A percentile compares a stretch with the other conserved stretches of the same genome.
Conservation (phyloP, 2,888 invertebrate species). For the Protophormia terraenovae region DNA sequence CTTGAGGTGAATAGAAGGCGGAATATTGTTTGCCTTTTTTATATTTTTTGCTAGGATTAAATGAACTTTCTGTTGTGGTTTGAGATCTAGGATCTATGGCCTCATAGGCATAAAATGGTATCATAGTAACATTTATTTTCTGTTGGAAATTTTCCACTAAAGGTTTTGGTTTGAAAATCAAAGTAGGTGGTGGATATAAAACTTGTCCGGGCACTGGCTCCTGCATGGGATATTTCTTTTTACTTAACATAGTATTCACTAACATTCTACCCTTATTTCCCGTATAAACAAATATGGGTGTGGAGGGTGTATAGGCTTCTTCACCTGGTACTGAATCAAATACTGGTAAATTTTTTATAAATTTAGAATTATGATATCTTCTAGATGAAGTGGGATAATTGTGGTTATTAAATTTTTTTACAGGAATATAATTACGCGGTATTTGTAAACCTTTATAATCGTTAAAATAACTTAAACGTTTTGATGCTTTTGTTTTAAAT, state of each 20-base stretch:
- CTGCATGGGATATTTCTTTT: constrained; percentile 78
- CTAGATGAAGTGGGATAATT: not conserved
- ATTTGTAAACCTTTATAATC: constrained; percentile 62
- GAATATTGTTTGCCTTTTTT: constrained; percentile 74
- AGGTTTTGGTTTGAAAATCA: constrained; percentile 76
- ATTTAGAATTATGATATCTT: constrained; percentile 45
- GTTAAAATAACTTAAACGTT: not conserved
- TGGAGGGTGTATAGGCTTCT: constrained; percentile 26
- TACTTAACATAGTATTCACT: constrained; percentile 77
- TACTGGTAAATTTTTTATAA: constrained; percentile 69
- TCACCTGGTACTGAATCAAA: constrained; percentile 74
- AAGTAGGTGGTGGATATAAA: constrained; percentile 77
- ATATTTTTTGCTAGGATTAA: not conserved
- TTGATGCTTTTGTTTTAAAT: constrained; percentile 12
- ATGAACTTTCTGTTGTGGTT: not conserved
- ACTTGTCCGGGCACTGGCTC: constrained; percentile 79
- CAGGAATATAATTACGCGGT: constrained; percentile 72
- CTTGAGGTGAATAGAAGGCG: constrained; percentile 74
- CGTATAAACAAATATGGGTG: constrained; percentile 76
- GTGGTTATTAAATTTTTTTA: constrained; percentile 17
- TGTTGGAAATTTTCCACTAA: constrained; percentile 72
- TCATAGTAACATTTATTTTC: constrained; percentile 75
- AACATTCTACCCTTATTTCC: constrained; percentile 77
- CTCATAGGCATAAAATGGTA: constrained; percentile 79
- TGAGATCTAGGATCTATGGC: constrained; percentile 71